Conservation (phyloP, 1,140 invertebrate genomes). For the Sarcophaga bullata region DNA sequence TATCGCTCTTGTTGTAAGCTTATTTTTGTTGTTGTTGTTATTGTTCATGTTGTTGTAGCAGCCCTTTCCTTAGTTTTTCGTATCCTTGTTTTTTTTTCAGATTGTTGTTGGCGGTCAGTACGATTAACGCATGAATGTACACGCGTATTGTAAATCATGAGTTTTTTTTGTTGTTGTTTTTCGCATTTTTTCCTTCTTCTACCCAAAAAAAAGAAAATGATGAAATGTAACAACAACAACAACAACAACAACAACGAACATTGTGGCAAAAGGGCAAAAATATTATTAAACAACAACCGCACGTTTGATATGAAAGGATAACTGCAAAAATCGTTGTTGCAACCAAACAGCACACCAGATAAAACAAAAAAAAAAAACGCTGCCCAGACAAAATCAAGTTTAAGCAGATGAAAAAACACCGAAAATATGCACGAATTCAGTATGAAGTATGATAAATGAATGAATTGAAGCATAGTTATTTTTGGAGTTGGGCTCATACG, state of each 20-base stretch:
- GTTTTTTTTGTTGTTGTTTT: not conserved
- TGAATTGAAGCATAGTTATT: not conserved
- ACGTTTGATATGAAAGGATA: conserved; percentile 7
- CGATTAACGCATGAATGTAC: conserved; percentile 19
- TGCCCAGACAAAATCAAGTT: not conserved
- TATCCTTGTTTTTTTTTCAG: not conserved
- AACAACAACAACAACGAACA: not conserved
- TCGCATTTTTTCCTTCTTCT: no score
- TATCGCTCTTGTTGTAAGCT: not conserved
- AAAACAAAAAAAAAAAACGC: not conserved
- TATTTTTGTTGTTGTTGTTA: not conserved
- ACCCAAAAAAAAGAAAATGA: not conserved
- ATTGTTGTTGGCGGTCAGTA: not conserved
- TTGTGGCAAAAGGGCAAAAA: not conserved
- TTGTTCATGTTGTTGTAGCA: not conserved
- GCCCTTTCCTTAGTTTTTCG: not conserved
- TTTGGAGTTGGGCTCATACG: not conserved
- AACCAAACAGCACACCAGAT: not conserved
- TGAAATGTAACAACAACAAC: not conserved
- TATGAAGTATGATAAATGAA: not conserved
- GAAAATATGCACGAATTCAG: not conserved
- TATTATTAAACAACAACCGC: not conserved
- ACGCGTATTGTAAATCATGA: conserved; percentile 18
- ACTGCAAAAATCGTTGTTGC: not conserved
- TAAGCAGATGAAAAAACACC: conserved; percentile 9